Evolutionary conservation across 1,140 invertebrate genomes (phyloP).

Genomic region (Euwallacea fornicatus): DNA sequence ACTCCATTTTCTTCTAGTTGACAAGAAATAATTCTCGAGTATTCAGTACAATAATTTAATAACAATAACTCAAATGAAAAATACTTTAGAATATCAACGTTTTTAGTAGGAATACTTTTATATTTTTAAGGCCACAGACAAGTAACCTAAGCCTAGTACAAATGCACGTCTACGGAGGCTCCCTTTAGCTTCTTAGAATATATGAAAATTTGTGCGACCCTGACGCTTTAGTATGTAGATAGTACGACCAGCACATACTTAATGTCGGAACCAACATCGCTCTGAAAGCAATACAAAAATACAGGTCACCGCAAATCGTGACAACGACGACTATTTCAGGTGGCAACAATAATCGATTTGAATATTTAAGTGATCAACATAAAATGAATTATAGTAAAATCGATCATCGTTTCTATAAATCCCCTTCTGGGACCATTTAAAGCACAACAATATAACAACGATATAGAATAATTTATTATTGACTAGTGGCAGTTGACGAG

Average conservation of each 20-base stretch:
- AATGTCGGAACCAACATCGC: constrained; percentile 47
- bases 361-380: too few species aligned
- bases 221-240: constrained; percentile 42
- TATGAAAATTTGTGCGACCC: too few species aligned
- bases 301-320: too few species aligned
- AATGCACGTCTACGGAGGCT: constrained; percentile 39
- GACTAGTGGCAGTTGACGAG: constrained; percentile 46
- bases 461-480: constrained; percentile 28
- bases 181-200: constrained; percentile 33
- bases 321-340: too few species aligned
- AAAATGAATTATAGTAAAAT: too few species aligned
- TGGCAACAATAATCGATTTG: too few species aligned
- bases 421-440: background rate
- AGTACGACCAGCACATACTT: constrained; percentile 50
- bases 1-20: too few species aligned
- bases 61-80: constrained; percentile 11
- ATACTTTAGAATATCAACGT: background rate
- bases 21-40: too few species aligned
- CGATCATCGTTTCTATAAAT: constrained; percentile 10
- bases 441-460: constrained; percentile 11
- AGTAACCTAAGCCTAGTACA: constrained; percentile 6
- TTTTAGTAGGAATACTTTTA: background rate
- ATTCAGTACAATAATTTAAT: too few species aligned
- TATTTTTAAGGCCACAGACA: background rate
- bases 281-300: constrained; percentile 49